These are phyloP conservation scores for Pogona vitticeps DNA, from an alignment of 2,113 vertebrate species.

Conservation along the genomic window DNA sequence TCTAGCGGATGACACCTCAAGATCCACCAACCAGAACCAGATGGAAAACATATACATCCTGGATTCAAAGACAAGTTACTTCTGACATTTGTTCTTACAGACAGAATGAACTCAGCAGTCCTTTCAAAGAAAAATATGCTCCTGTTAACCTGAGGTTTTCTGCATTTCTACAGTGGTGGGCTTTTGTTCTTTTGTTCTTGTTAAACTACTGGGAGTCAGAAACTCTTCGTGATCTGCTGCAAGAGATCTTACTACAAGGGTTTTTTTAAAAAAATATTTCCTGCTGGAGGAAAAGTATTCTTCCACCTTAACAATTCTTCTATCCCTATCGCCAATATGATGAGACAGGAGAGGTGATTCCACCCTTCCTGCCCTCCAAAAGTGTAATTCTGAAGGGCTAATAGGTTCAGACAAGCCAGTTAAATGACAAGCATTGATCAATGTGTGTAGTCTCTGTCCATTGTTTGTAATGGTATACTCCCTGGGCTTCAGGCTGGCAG, in stretches of 20 bases:
- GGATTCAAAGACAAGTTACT: not conserved
- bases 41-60: too few relatives aligned
- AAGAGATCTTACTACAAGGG: too few relatives aligned
- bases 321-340: not conserved
- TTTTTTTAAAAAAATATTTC: not conserved
- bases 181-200: not conserved
- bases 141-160: not conserved
- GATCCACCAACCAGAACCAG: too few relatives aligned
- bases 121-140: not conserved
- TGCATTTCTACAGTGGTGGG: not conserved
- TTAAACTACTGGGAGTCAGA: not conserved
- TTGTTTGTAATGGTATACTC: rapidly evolving
- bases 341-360: not conserved
- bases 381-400: not conserved
- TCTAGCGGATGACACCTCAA: too few relatives aligned
- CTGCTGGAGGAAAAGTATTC: rapidly evolving
- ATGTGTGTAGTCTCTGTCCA: not conserved
- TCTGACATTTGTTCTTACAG: not conserved
- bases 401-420: not conserved
- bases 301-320: constrained; percentile 19
- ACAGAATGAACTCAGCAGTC: not conserved
- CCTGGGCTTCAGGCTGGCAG: constrained; percentile 29
- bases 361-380: not conserved
- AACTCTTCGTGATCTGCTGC: not conserved
- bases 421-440: not conserved